Percentiles rank a stretch among this genome's conserved stretches.
phyloP scores from a whole-genome alignment of 2,888 invertebrate species.

The Polydrusus pterygomalis region DNA sequence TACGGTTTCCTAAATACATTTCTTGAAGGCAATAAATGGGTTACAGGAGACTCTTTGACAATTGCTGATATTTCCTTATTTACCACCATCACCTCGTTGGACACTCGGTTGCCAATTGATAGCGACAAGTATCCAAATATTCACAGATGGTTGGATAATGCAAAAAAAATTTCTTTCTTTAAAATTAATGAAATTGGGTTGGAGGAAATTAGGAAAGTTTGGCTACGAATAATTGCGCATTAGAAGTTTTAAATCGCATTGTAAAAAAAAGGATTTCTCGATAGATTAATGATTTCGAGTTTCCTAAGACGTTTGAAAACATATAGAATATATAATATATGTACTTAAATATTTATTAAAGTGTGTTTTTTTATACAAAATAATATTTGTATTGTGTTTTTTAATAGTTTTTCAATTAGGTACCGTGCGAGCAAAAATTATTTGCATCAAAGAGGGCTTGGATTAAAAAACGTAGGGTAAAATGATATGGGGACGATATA shows the following conservation, averaged over 20 bases:
- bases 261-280: no score
- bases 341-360: no score
- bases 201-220: not conserved
- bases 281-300: no score
- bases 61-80: slow-evolving; percentile 48
- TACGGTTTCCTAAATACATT: slow-evolving; percentile 73
- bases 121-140: slow-evolving; percentile 56
- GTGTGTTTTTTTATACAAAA: no score
- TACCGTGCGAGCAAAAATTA: no score
- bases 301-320: no score
- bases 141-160: slow-evolving; percentile 66
- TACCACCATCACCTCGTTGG: slow-evolving; percentile 31
- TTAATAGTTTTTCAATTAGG: no score
- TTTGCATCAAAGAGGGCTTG: no score
- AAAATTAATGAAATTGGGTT: slow-evolving; percentile 39
- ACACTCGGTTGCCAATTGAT: slow-evolving; percentile 49
- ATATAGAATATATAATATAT: no score
- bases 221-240: slow-evolving; percentile 9
- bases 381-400: no score
- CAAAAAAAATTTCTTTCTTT: slow-evolving; percentile 65
- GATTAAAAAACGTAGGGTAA: no score
- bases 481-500: no score
- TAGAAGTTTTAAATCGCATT: not conserved
- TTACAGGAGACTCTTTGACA: slow-evolving; percentile 34
- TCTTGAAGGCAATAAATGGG: slow-evolving; percentile 62